These are phyloP conservation scores for Armadillidium nasatum DNA, from an alignment of 1,140 invertebrate species.

Conservation along the genomic window DNA sequence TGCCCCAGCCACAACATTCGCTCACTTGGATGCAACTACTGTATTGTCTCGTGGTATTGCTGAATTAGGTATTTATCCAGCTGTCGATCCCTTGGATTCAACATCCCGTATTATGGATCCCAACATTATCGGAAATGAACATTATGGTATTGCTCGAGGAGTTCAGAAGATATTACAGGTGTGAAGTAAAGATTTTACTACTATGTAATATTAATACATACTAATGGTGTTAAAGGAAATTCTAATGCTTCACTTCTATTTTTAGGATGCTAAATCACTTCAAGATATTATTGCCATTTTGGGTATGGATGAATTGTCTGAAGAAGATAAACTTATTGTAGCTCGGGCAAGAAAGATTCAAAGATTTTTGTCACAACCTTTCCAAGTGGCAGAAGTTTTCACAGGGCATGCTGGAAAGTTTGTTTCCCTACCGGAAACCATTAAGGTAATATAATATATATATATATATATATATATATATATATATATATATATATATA, in stretches of 20 bases:
- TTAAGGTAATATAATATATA: slow-evolving; percentile 44
- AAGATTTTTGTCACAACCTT: slow-evolving; percentile 63
- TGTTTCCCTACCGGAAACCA: slow-evolving; percentile 55
- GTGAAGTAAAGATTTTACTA: neutral
- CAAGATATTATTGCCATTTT: slow-evolving; percentile 66
- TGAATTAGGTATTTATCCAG: slow-evolving; percentile 62
- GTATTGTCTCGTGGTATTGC: slow-evolving; percentile 62
- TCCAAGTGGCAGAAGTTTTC: slow-evolving; percentile 61
- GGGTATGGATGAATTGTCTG: slow-evolving; percentile 67
- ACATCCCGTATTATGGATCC: slow-evolving; percentile 60
- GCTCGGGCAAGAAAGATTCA: slow-evolving; percentile 63
- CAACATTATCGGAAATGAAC: slow-evolving; percentile 58
- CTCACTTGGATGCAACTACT: slow-evolving; percentile 63
- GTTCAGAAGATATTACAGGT: slow-evolving; percentile 53
- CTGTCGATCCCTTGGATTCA: slow-evolving; percentile 62
- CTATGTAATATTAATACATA: too few relatives aligned
- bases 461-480: too few relatives aligned
- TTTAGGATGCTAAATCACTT: slow-evolving; percentile 62
- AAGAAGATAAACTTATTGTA: slow-evolving; percentile 64
- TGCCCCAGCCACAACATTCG: slow-evolving; percentile 62
- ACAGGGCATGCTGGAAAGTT: slow-evolving; percentile 57
- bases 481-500: too few relatives aligned
- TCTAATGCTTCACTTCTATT: neutral
- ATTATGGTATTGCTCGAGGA: slow-evolving; percentile 58
- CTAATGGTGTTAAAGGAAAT: too few relatives aligned